Evolutionary conservation across 2,888 invertebrate species (phyloP), one percentile per base, ranked within the genome.

Genomic region (Tricholauxania praeusta): DNA sequence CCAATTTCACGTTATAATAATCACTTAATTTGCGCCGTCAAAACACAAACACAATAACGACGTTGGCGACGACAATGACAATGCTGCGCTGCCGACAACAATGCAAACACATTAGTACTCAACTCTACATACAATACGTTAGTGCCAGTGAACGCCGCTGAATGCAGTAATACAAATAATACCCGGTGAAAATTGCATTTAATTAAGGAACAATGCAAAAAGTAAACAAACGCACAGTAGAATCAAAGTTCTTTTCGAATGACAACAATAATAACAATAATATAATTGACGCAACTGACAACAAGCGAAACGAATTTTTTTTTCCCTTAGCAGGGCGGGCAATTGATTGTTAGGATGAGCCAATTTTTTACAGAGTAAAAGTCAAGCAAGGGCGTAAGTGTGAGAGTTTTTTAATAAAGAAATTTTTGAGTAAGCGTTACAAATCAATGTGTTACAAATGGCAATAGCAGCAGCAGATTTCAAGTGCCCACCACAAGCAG

Each of bases 131-230:
- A 5, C n/a, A n/a, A n/a, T 39, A 8, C 5, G 39, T 60, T 28
- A 60, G 59, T 32, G 59, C 63, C 63, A 63, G 7, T 47, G 15
- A 53, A 66, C 65, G 39, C 39, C 65, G 39, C 39, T 39, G 7
- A 39, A 39, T 39, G 39, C 39, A 39, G 10, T 7, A 8, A 10
- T 39, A 39, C 39, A 10, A 10, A 39, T 39, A 32, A 66, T 52
- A 66, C 52, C 32, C 53, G 65, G 52, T 66, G 65, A 66, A 66
- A 66, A 66, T 55, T 53, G 67, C 55, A 55, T 67, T 53, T 39
- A 47, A 39, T n/a, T 57, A 48, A 19, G 17, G 64, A 49, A 64
- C 64, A 64, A 62, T 39, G 47, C 62, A 15, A 60, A 60, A 63
- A 63, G 63, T 48, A 28, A 48, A 48, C 63, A 63, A 63, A 63